Evolutionary conservation across 2,888 invertebrate species (phyloP).

Genomic region (Stomorhina lunata): DNA sequence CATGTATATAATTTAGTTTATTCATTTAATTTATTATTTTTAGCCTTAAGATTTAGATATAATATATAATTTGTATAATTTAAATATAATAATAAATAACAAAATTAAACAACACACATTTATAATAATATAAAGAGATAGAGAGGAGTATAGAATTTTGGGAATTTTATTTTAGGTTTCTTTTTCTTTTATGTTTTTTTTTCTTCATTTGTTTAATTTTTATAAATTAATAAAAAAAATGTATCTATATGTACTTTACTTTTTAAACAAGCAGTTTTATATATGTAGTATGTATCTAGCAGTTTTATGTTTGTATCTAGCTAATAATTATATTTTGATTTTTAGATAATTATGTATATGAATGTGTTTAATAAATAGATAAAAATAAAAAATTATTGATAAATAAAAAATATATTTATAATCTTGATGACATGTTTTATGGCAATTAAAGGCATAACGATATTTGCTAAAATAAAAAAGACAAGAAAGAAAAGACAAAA

Average conservation of each 20-base stretch:
- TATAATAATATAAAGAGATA: constrained; percentile 60
- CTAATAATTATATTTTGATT: constrained; percentile 38
- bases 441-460: constrained; percentile 45
- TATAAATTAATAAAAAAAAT: constrained; percentile 35
- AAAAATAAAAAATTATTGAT: background rate
- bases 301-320: constrained; percentile 24
- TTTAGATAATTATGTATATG: background rate
- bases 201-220: constrained; percentile 20
- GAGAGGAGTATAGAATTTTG: constrained; percentile 70
- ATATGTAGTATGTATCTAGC: background rate
- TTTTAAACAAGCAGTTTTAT: constrained; percentile 60
- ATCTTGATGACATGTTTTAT: constrained; percentile 27
- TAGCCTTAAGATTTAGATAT: constrained; percentile 60
- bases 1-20: constrained; percentile 63
- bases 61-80: constrained; percentile 55
- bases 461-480: constrained; percentile 32
- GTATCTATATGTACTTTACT: constrained; percentile 44
- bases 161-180: too few relatives aligned
- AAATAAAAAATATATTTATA: background rate
- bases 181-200: constrained; percentile 33
- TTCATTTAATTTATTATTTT: constrained; percentile 46
- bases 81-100: constrained; percentile 74
- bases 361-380: too few relatives aligned
- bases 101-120: constrained; percentile 76
- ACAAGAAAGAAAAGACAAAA: background rate